These are phyloP conservation scores for Pollenia griseotomentosa DNA, from an alignment of 2,888 invertebrate genomes.

Conservation along the genomic window DNA sequence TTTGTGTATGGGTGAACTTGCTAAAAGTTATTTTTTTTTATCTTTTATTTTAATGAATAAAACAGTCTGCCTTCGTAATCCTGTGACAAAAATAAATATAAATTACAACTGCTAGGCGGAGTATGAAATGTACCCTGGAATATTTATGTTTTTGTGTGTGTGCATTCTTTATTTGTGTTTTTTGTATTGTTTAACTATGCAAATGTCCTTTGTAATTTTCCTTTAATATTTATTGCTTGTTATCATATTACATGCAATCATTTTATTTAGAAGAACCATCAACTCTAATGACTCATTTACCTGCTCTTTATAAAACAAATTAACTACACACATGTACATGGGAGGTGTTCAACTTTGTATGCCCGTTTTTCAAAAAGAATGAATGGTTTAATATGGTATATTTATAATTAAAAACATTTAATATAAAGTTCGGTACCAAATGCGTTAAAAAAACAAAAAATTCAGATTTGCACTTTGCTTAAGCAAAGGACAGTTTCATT, in stretches of 20 bases:
- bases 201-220: slow-evolving; percentile 59
- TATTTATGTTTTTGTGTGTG: background rate
- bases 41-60: background rate
- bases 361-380: too few species aligned
- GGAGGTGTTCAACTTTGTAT: too few species aligned
- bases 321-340: background rate
- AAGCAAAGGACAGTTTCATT: too few species aligned
- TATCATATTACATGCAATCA: slow-evolving; percentile 60
- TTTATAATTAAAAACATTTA: too few species aligned
- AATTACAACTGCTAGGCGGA: slow-evolving; percentile 38
- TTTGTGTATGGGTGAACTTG: background rate
- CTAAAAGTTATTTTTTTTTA: slow-evolving; percentile 15
- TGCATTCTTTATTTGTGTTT: background rate
- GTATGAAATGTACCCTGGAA: slow-evolving; percentile 28
- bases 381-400: too few species aligned
- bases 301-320: slow-evolving; percentile 7
- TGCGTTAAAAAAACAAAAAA: too few species aligned
- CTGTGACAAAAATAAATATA: slow-evolving; percentile 45
- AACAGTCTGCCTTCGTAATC: slow-evolving; percentile 35
- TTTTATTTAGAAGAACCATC: slow-evolving; percentile 23
- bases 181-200: slow-evolving; percentile 15
- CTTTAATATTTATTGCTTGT: slow-evolving; percentile 68
- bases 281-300: slow-evolving; percentile 27
- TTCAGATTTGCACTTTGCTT: too few species aligned
- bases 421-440: too few species aligned